These are phyloP conservation scores for Lanistes nyassanus DNA, from an alignment of 1,140 invertebrate genomes.

Conservation along the genomic window DNA sequence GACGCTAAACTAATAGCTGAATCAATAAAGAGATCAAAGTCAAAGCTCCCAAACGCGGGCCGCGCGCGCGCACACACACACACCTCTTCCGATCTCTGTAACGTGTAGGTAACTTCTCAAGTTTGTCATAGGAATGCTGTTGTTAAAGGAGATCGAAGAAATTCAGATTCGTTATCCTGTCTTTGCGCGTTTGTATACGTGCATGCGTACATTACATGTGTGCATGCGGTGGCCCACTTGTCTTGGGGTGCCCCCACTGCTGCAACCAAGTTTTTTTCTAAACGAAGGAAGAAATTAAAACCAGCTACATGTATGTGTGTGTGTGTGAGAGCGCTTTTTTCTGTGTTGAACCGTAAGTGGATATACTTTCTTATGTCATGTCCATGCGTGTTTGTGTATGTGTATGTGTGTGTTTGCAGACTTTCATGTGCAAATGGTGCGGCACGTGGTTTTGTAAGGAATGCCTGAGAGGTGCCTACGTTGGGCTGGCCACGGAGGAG, in stretches of 20 bases:
- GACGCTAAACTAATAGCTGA: too few species aligned
- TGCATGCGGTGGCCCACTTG: neutral
- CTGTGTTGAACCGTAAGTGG: neutral
- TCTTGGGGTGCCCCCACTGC: too few species aligned
- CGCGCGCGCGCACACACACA: too few species aligned
- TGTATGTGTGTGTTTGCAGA: conserved; percentile 40
- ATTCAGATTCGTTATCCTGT: too few species aligned
- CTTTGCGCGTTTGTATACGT: conserved; percentile 3
- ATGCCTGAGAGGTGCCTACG: conserved; percentile 56
- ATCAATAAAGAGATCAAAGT: too few species aligned
- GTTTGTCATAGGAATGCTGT: too few species aligned
- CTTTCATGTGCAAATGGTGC: conserved; percentile 62
- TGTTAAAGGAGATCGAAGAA: too few species aligned
- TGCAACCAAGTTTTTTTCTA: too few species aligned
- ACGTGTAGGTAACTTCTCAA: too few species aligned
- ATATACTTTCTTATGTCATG: neutral
- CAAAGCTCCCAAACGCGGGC: too few species aligned
- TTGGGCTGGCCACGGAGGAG: conserved; percentile 44
- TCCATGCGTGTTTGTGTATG: neutral
- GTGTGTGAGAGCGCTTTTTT: conserved; percentile 10
- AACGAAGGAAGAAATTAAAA: too few species aligned
- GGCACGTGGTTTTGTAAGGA: conserved; percentile 58
- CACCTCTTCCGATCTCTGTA: too few species aligned
- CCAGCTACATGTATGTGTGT: neutral
- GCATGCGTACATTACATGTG: neutral